Evolutionary conservation across 2,888 invertebrate genomes (phyloP).

Genomic region (Apodemia mormo): DNA sequence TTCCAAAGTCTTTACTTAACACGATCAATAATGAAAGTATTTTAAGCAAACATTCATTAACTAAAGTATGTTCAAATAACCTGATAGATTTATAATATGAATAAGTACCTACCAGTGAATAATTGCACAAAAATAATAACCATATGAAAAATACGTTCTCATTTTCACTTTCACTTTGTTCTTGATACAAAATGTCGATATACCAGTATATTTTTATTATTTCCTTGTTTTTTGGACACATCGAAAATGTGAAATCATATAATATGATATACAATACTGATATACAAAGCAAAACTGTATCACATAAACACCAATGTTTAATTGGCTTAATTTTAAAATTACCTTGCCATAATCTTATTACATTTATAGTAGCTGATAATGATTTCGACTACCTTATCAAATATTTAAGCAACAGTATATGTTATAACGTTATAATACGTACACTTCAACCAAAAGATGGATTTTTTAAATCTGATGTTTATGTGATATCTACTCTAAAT

Average conservation of each 20-base stretch:
- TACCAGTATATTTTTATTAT: neutral
- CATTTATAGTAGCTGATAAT: neutral
- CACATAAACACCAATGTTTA: neutral
- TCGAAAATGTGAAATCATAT: neutral
- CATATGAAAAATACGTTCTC: too few species aligned
- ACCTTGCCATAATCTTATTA: neutral
- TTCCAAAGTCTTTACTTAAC: too few species aligned
- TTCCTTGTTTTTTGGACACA: neutral
- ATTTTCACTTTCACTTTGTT: neutral
- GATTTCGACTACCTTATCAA: constrained; percentile 1
- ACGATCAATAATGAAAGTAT: too few species aligned
- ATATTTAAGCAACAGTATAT: neutral
- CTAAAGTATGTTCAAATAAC: too few species aligned
- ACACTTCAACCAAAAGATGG: neutral
- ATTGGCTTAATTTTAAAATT: constrained; percentile 6
- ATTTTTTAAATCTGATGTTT: constrained; percentile 23
- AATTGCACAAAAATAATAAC: too few species aligned
- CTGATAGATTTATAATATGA: too few species aligned
- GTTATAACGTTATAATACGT: constrained; percentile 1
- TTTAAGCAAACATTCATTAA: too few species aligned
- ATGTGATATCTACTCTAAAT: constrained; percentile 29
- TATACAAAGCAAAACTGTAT: neutral
- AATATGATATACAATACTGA: neutral
- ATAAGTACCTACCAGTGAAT: too few species aligned
- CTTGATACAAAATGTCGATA: neutral